Base-by-base conservation (phyloP, 1,140 invertebrate species). In the Holotrichia oblita region DNA sequence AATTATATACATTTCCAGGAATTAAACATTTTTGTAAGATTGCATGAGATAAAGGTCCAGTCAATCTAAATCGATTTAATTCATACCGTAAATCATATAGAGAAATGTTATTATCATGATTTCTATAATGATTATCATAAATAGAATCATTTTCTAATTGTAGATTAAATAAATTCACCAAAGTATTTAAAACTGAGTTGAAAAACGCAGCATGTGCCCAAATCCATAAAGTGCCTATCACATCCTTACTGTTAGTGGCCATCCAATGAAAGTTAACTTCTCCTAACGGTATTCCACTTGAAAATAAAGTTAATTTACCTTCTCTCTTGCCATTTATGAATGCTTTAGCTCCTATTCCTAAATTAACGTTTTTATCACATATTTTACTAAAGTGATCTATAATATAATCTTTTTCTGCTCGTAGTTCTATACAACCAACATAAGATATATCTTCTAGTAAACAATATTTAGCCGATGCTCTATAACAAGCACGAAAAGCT, bases 391-490 rank as follows among this genome's bases (percentile, higher is more conserved):
- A 91, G 3, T 90, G 89, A 42, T 89, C 81, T 64, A 90, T 86
- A 44, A 97, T 84, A n/a, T 83, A 44, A 22, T 91, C 83, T 77
- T 91, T 80, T 0, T 86, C 80, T 22, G 95, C 96, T 76, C 73
- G 87, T 9, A 97, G 84, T 89, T 97, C 91, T 22, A 97, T 87
- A 82, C 94, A 95, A 77, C 87, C 90, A 79, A 92, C 91, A 86
- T 95, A 98, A 3, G 95, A 97, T 73, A 97, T 91, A 88, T 98
- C 97, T 88, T 95, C 93, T 14, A 98, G 82, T 40, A 98, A 88
- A 83, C 96, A 97, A 85, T 96, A 92, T 73, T 92, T 88, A n/a
- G 89, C 89, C 4, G 91, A 91, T 9, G 96, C 95, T 84, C 96
- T 90, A 84, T 97, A 97, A 86, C 93, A 94, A 42, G 97, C 93